Evolutionary conservation across 2,113 vertebrate genomes (phyloP).

Genomic region (Crocuta crocuta): DNA sequence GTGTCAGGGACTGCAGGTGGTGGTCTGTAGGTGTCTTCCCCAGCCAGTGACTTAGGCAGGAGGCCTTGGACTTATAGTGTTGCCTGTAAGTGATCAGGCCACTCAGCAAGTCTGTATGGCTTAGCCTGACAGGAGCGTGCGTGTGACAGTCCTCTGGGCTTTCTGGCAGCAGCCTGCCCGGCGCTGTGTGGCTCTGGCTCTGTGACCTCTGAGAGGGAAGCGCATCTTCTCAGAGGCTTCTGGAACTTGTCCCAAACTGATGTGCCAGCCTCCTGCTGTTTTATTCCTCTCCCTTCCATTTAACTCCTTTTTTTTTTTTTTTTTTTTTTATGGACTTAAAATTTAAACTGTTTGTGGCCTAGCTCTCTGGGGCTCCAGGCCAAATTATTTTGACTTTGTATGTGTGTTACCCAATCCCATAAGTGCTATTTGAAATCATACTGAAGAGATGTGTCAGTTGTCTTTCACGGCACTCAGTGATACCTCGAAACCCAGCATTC

Average conservation of each 20-base stretch:
- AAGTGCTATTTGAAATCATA: neutral
- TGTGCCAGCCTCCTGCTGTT: neutral
- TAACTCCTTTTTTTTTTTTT: conserved; percentile 14
- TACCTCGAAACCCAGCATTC: neutral
- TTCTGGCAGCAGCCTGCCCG: neutral
- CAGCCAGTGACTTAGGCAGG: neutral
- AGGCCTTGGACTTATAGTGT: neutral
- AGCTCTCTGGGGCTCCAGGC: neutral
- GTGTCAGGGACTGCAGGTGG: neutral
- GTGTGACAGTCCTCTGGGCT: neutral
- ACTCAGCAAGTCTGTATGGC: neutral
- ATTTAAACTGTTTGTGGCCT: neutral
- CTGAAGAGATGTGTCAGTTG: neutral
- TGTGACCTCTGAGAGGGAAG: neutral
- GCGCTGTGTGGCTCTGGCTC: neutral
- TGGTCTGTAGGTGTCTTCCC: neutral
- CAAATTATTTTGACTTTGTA: neutral
- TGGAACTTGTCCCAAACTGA: neutral
- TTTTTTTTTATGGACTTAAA: neutral
- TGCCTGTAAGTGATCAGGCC: neutral
- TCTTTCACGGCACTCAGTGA: neutral
- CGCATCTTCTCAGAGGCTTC: neutral
- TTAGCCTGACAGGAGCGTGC: accelerated
- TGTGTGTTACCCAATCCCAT: neutral
- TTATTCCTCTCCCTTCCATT: neutral